phyloP scores from a whole-genome alignment of 2,888 invertebrate species.

The Willowsia nigromaculata region DNA sequence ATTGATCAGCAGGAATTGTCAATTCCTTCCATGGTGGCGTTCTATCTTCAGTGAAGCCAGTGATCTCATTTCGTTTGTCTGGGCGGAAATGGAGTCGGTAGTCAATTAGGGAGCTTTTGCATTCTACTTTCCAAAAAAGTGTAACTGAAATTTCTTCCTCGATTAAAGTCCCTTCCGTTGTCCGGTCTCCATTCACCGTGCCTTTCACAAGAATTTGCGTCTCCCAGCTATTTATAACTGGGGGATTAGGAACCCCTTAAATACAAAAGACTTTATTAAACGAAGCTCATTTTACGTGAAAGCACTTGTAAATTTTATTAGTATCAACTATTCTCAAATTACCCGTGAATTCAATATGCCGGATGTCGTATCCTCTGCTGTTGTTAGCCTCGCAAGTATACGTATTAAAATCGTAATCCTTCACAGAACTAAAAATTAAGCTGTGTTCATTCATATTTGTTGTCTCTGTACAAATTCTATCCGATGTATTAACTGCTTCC shows the following conservation, averaged over 20 bases:
- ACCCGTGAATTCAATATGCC: conserved; percentile 87
- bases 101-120: conserved; percentile 89
- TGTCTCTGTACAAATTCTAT: conserved; percentile 82
- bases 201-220: conserved; percentile 67
- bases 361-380: conserved; percentile 86
- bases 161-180: conserved; percentile 38
- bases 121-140: conserved; percentile 92
- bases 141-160: conserved; percentile 82
- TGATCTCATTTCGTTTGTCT: conserved; percentile 69
- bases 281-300: too few species aligned
- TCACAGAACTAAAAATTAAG: conserved; percentile 86
- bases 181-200: conserved; percentile 18
- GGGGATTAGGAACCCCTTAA: conserved; percentile 86
- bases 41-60: conserved; percentile 55
- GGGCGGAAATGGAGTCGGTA: conserved; percentile 82
- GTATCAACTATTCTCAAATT: too few species aligned
- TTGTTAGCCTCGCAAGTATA: conserved; percentile 90
- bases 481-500: conserved; percentile 66
- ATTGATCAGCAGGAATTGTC: conserved; percentile 86
- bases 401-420: conserved; percentile 86
- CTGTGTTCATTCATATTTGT: conserved; percentile 83
- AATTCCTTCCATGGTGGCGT: conserved; percentile 85
- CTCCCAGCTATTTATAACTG: conserved; percentile 83
- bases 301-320: too few species aligned
- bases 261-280: too few species aligned